Base-by-base conservation (phyloP, 2,797 vertebrate genomes). In the Protonibea diacanthus region DNA sequence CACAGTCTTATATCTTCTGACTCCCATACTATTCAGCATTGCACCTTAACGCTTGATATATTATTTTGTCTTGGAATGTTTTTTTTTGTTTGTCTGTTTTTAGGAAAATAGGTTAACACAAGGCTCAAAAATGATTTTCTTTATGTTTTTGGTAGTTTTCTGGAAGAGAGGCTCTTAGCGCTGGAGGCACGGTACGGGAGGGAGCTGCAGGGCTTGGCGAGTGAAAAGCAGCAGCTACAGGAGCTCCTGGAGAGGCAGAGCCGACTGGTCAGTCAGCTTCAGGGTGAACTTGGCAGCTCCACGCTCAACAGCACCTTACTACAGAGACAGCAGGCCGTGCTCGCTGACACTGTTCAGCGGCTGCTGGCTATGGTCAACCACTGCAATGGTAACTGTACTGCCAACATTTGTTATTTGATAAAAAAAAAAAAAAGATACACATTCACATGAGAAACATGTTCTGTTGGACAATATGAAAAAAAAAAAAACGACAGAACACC, bases 211-310 rank as follows among this genome's bases (percentile, higher is more conserved):
- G 89, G 76, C 18, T 65, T 96, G 69, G 93, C 92, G 80, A 75
- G 86, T 2, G 95, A 96, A 83, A 96, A 96, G 81, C 85, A 90
- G 82, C 93, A 95, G 90, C 94, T 96, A 82, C 94, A 95, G 80
- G 91, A 93, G 23, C 86, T 96, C 25, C 84, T 96, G 73, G 94
- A 94, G 80, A 92, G 88, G 78, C 96, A 96, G 85, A 93, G 89
- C 68, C 76, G 45, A 29, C 85, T 96, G 80, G 94, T 96, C 67
- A 85, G 74, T 23, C 90, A 93, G 82, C 92, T 97, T 44, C 95
- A 96, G 88, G 94, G 90, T 13, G 93, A 96, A 60, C 91, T 96
- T 78, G 93, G 88, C 62, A 86, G 88, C 77, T 95, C 95, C 67
- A 92, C 83, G 15, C 86, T 86, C 60, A 96, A 96, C 93, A 96